Evolutionary conservation across 2,113 vertebrate species (phyloP), one percentile per base, ranked within the genome.

Genomic region (Triplophysa tibetana): DNA sequence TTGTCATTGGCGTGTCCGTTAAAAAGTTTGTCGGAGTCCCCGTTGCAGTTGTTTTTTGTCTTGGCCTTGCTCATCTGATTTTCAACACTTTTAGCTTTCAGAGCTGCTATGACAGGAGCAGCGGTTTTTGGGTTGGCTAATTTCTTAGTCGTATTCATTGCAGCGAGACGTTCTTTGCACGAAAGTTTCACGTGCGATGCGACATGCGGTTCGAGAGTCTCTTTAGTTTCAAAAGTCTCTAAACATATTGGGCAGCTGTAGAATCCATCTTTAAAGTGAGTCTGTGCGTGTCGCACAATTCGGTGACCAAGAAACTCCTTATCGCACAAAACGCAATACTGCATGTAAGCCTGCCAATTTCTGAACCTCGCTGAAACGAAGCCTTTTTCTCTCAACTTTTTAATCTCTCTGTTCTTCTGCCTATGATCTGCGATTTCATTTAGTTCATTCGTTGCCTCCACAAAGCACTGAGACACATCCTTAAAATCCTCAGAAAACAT

Each of bases 311-410:
- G 93, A 68, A 99, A 99, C 87, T 99, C 97, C 87, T 98, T 98
- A 90, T 99, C 97, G 9, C 97, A 99, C 4, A 99, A 86, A 56
- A 99, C 95, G 73, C 97, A 99, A 89, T 99, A 99, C 83, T 99
- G 97, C 97, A 99, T 99, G 67, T 98, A 99, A 56, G 95, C 97
- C 86, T 98, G 96, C 96, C 96, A 98, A 88, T 99, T 98, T 77
- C 96, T 90, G 88, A 98, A 98, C 45, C 96, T 93, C 43, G 96
- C 94, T 9, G 96, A 98, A 89, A 98, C 95, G 38, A 96, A 98
- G 9, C 97, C 96, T 11, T 95, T 94, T 76, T 97, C 96, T 89
- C 94, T 90, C 60, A 96, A 90, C 72, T 97, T 96, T 87, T 97
- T 98, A 68, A 97, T 94, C 70, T 97, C 95, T 89, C 88, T 89